Evolutionary conservation across 2,888 invertebrate genomes (phyloP), one percentile per base, ranked within the genome.

Genomic region (Drosophila multiciliata): DNA sequence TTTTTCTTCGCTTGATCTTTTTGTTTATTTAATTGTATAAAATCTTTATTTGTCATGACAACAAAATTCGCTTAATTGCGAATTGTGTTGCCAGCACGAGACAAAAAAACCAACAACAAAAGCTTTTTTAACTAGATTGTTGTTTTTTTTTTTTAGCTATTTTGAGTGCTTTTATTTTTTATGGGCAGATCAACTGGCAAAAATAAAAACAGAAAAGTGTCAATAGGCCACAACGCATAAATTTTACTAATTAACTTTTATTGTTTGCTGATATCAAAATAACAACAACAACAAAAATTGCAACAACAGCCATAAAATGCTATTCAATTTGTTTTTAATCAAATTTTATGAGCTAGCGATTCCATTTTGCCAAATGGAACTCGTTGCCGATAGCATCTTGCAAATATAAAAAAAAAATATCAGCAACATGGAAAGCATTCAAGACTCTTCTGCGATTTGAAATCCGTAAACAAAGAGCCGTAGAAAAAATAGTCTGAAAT

Each of bases 211-310:
- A 26, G 54, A 74, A 65, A 72, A 85, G 73, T 80, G 87, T 87
- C 86, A 86, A 87, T 79, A 78, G 86, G 87, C 87, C 80, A 73
- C 60, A 73, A 58, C 75, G 59, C 76, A 86, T 80, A 87, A 87
- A 86, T 78, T 85, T 73, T 73, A 78, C 79, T 87, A 87, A 86
- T 86, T 86, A 86, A 86, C 83, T 77, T 87, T 87, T 86, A 87
- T 87, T 87, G 87, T 86, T 84, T 82, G 75, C 80, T 68, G 82
- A 82, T 83, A 77, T 69, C 49, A 78, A 58, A 69, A 64, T 57
- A 78, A 55, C 49, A 70, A 29, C 32, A 53, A 52, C 33, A 61
- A 60, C 23, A 53, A 40, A 15, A 55, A 55, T 1, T 15, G 3
- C 55, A 40, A 50, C n/a, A n/a, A 33, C 11, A 53, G 66, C 73